Conservation (phyloP, 2,888 invertebrate genomes). For the Troglohyphantes excavatus region DNA sequence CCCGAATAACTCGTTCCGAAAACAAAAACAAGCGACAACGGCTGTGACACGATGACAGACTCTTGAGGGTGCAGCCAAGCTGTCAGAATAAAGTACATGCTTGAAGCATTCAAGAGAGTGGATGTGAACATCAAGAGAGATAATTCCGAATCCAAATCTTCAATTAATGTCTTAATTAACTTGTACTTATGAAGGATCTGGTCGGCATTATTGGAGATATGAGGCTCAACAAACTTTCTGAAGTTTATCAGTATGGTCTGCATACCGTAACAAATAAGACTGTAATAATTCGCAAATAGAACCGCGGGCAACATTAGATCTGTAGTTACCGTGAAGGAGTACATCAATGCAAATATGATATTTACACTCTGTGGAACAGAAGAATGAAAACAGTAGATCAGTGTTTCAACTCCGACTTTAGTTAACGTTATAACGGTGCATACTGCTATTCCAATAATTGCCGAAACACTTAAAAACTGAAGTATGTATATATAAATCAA, state of each 20-base stretch:
- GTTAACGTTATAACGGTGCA: neutral
- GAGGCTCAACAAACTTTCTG: neutral
- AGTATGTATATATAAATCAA: neutral
- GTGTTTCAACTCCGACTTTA: neutral
- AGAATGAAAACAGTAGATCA: neutral
- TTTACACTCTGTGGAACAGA: neutral
- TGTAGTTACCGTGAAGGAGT: neutral
- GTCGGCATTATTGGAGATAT: neutral
- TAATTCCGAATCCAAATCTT: neutral
- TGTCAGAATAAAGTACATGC: neutral
- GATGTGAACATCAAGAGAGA: constrained; percentile 14
- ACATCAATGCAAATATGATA: neutral
- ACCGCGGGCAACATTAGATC: neutral
- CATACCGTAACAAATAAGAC: neutral
- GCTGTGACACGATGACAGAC: neutral
- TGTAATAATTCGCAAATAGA: neutral
- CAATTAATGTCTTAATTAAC: neutral
- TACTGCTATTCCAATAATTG: neutral
- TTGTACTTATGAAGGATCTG: neutral
- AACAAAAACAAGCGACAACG: neutral
- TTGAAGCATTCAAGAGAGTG: neutral
- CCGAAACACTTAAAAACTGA: neutral
- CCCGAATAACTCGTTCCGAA: neutral
- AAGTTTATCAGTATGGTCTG: neutral
- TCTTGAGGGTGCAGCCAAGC: neutral